These are phyloP conservation scores for Dasyornis broadbenti DNA, from an alignment of 2,113 vertebrate species.

Conservation along the genomic window DNA sequence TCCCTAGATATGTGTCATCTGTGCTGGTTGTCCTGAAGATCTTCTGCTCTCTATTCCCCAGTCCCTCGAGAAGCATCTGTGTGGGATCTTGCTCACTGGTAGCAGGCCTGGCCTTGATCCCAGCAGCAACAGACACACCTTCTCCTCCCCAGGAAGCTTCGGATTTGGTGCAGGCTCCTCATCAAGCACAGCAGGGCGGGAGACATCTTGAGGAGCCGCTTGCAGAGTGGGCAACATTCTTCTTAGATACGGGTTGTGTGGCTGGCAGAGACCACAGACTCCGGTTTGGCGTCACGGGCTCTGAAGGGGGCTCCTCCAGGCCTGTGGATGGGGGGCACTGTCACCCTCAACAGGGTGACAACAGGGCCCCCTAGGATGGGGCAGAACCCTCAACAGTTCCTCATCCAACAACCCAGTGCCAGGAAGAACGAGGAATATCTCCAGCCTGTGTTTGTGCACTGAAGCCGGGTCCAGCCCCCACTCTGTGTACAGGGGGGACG, in stretches of 20 bases:
- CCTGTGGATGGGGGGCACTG: background rate
- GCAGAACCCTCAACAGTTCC: background rate
- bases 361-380: background rate
- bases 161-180: background rate
- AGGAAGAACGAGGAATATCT: background rate
- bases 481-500: accelerated
- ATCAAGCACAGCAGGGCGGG: accelerated
- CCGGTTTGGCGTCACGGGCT: background rate
- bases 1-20: background rate
- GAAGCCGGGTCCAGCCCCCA: background rate
- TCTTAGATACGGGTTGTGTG: background rate
- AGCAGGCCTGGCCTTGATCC: background rate
- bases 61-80: accelerated
- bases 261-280: background rate
- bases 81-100: background rate
- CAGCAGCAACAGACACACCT: background rate
- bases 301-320: background rate
- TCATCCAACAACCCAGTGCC: background rate
- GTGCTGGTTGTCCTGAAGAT: background rate
- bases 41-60: background rate
- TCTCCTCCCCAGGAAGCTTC: background rate
- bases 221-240: background rate
- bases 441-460: background rate
- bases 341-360: background rate
- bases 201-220: background rate